Evolutionary conservation across 2,888 invertebrate genomes (phyloP).

Genomic region (Zhengitettix transpicula): DNA sequence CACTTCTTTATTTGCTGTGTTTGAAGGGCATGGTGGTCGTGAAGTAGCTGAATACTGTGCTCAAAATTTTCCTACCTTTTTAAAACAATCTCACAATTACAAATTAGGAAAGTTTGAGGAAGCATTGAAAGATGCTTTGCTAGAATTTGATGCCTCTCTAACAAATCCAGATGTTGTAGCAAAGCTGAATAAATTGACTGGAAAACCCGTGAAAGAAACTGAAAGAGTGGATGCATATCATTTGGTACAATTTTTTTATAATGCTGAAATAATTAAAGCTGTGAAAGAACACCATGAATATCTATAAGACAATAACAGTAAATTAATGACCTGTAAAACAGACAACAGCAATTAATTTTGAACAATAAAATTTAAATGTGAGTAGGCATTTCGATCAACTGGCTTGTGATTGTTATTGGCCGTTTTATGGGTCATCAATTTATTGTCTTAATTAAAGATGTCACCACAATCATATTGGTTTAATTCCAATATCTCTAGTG

Average conservation of each 20-base stretch:
- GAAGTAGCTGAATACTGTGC: conserved; percentile 90
- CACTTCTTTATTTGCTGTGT: conserved; percentile 86
- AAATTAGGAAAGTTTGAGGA: conserved; percentile 52
- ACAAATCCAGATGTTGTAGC: conserved; percentile 56
- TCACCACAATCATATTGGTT: too few relatives aligned
- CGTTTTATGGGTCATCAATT: too few relatives aligned
- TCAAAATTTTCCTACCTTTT: conserved; percentile 63
- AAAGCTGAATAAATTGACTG: conserved; percentile 56
- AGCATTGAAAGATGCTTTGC: conserved; percentile 72
- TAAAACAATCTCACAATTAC: conserved; percentile 59
- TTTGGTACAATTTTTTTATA: background rate
- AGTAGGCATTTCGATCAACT: too few relatives aligned
- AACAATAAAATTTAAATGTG: too few relatives aligned
- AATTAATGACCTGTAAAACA: too few relatives aligned
- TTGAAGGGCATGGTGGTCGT: conserved; percentile 95
- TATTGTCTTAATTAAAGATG: too few relatives aligned
- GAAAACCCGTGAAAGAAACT: conserved; percentile 30
- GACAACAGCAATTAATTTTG: too few relatives aligned
- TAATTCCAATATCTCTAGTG: too few relatives aligned
- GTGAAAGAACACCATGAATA: too few relatives aligned
- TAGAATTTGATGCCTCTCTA: conserved; percentile 76
- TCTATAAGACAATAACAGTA: too few relatives aligned
- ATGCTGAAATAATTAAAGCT: too few relatives aligned
- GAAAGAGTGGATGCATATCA: conserved; percentile 21
- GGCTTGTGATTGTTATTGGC: too few relatives aligned